phyloP scores from a whole-genome alignment of 2,888 invertebrate species.

The Heliconius charithonia region DNA sequence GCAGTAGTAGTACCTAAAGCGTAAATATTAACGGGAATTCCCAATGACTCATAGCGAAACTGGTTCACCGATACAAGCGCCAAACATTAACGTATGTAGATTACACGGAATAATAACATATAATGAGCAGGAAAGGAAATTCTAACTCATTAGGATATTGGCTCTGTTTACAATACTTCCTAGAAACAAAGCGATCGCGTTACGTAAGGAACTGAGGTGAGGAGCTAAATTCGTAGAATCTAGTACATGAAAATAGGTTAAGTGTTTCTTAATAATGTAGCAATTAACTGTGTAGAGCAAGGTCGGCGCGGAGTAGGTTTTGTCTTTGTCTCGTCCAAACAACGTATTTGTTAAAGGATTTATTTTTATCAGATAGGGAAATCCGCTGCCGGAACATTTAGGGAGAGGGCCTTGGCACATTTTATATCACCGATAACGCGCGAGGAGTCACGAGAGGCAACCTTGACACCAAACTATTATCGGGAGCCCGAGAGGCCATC shows the following conservation, averaged over 20 bases:
- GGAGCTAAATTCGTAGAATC: constrained; percentile 61
- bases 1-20: constrained; percentile 9
- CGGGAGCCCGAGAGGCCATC: constrained; percentile 77
- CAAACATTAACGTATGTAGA: constrained; percentile 35
- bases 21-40: constrained; percentile 45
- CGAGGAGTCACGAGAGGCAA: constrained; percentile 69
- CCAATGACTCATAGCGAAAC: constrained; percentile 48
- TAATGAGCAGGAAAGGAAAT: constrained; percentile 47
- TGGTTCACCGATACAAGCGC: constrained; percentile 34
- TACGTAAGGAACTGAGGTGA: constrained; percentile 58
- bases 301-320: constrained; percentile 61
- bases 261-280: constrained; percentile 78
- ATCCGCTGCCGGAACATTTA: constrained; percentile 62
- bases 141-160: constrained; percentile 47
- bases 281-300: constrained; percentile 74
- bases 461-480: constrained; percentile 82
- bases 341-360: constrained; percentile 49
- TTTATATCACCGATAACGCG: constrained; percentile 59
- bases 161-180: constrained; percentile 53
- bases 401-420: constrained; percentile 72
- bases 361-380: constrained; percentile 54
- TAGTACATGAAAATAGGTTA: constrained; percentile 78
- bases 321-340: constrained; percentile 55
- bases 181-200: constrained; percentile 56
- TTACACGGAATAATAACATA: constrained; percentile 40